These are phyloP conservation scores for Euglossa dilemma DNA, from an alignment of 1,140 invertebrate genomes.

Conservation along the genomic window DNA sequence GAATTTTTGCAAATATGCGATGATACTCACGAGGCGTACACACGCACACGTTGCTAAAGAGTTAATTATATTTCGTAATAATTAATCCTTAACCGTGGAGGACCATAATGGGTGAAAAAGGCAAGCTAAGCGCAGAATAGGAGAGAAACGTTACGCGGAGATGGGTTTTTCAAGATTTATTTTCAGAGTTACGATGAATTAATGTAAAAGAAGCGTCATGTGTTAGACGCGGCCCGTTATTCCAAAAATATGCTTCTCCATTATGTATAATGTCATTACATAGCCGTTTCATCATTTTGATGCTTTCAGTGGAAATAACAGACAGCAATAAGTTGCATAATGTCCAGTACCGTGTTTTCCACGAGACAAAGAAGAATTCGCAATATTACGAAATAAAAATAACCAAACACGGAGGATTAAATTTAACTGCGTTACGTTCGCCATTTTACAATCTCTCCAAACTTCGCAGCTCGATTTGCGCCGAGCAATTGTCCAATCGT, in stretches of 20 bases:
- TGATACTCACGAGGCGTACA: not conserved
- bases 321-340: not conserved
- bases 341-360: not conserved
- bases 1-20: not conserved
- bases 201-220: not conserved
- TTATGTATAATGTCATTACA: not conserved
- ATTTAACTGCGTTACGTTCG: too few species aligned
- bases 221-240: not conserved
- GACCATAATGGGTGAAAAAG: not conserved
- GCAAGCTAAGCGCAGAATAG: not conserved
- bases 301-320: not conserved
- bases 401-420: not conserved
- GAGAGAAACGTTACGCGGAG: not conserved
- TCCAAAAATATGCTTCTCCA: not conserved
- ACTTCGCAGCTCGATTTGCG: too few species aligned
- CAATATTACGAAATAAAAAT: not conserved
- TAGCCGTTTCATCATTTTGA: constrained; percentile 15
- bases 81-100: not conserved
- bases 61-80: not conserved
- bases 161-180: not conserved
- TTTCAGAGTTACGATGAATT: not conserved
- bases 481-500: too few species aligned
- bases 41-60: not conserved
- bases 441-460: too few species aligned
- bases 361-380: not conserved